Evolutionary conservation across 23 tunicate genomes (phyloP), one percentile per base, ranked within the genome.

Genomic region (Diplosoma virens): DNA sequence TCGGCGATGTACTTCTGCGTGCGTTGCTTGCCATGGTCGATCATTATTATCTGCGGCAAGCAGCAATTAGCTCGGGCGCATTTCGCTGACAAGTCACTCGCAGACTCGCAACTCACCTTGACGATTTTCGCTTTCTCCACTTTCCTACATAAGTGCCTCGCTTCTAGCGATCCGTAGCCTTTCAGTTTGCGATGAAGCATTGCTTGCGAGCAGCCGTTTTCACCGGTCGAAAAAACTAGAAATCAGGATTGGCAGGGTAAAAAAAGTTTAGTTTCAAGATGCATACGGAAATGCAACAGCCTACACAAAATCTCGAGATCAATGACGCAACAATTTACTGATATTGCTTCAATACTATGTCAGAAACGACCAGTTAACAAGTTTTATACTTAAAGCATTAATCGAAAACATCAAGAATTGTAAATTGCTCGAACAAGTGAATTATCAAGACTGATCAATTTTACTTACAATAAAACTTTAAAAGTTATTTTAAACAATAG

Each of bases 91-190:
- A 14, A 41, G 50, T 41, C 14, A 41, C 9, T 7, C 50, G 14
- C 50, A 41, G 50, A 41, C 50, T 41, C 50, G 9, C 11, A 4
- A 54, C 79, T 50, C 37, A 83, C 88, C 67, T 72, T 77, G 6
- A 78, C 85, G 0, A 71, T 22, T 32, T 73, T 70, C 46, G 76
- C 65, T 73, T 66, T 79, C 17, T 73, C 66, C 25, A 90, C 37
- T 27, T 37, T 79, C 28, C 86, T 66, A 58, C 84, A 75, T 9
- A 90, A 1, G 30, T 84, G 66, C 1, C 97, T 70, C 1, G 86
- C 90, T 33, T 90, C 97, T 30, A 90, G 50, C 9, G 66, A 58
- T 25, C 97, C 97, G 35, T 78, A 90, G 20, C 90, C 90, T 32
- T 53, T 66, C 11, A 90, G 28, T 23, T 79, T 59, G 14, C 26